Evolutionary conservation across 64 coral and sea anemone species (phyloP), one percentile per base, ranked within the genome.

Genomic region (Dendrophyllia cribrosa): DNA sequence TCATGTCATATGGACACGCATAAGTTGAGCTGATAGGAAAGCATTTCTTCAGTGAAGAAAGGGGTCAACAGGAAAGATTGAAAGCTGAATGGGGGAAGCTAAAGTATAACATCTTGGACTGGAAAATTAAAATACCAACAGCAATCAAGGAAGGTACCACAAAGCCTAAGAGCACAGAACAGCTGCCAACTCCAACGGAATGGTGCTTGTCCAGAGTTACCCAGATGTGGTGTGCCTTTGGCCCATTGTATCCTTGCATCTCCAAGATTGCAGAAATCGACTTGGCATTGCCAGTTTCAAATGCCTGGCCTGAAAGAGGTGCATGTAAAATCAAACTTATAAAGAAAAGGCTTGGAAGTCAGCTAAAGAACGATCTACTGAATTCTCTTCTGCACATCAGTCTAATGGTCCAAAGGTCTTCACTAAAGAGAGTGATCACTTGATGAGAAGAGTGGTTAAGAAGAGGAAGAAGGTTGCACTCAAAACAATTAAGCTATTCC

Each of bases 251-350:
- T 88, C 26, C 66, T 58, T 58, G 25, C 51, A 75, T 89, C 74
- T 75, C 59, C 58, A 77, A n/a, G 58, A 76, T 65, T 64, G 87
- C 72, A 76, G 59, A 89, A 47, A 60, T 89, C 43, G 87, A 58
- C 19, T 47, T 77, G 72, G 73, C 74, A 59, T 75, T 74, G 43
- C 91, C 91, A 44, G 72, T 86, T 61, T 86, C 72, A 65, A 93
- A 93, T 87, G 72, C 82, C 58, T 93, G 72, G 91, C 91, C 91
- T 19, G 78, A 91, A 59, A 50, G 78, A 13, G 89, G 89, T 19
- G 78, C 78, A 91, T 83, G 89, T 58, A 76, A 63, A 56, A 76
- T 93, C 55, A 93, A 93, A 76, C 43, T 74, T 45, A 78, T 93
- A 53, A 93, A 93, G 63, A 77, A 22, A 16, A 93, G 82, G 71